Evolutionary conservation across 2,888 invertebrate genomes (phyloP).

Genomic region (Epistrophe grossulariae): DNA sequence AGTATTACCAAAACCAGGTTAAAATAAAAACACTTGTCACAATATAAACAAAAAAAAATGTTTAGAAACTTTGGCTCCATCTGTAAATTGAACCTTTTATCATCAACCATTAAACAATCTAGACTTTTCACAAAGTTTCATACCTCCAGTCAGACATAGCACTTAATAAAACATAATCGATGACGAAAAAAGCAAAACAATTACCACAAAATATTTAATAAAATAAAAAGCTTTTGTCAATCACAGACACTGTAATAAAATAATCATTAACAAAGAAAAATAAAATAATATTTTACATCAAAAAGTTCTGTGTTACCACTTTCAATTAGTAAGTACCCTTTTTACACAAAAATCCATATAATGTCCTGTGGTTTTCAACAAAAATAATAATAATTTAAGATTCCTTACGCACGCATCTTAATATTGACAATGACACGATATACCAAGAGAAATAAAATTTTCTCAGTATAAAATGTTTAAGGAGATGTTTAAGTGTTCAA

Average conservation of each 20-base stretch:
- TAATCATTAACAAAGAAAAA: background rate
- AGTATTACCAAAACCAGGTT: no score
- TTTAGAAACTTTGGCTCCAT: no score
- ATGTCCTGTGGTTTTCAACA: background rate
- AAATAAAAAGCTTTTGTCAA: constrained; percentile 14
- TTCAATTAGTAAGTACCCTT: background rate
- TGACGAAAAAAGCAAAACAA: background rate
- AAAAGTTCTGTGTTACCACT: constrained; percentile 11
- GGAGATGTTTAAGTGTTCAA: background rate
- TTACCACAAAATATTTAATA: constrained; percentile 1
- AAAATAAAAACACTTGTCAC: no score
- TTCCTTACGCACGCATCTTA: constrained; percentile 19
- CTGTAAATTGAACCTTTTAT: no score
- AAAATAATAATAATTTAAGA: background rate
- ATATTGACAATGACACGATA: background rate
- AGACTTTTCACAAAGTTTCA: no score
- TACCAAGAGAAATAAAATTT: background rate
- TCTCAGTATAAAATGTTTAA: background rate
- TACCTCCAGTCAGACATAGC: background rate
- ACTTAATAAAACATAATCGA: background rate
- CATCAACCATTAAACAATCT: no score
- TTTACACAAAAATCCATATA: background rate
- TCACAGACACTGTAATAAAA: background rate
- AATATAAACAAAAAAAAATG: no score
- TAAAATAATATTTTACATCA: background rate